These are phyloP conservation scores for Chelonus insularis DNA, from an alignment of 1,140 invertebrate genomes.

Conservation along the genomic window DNA sequence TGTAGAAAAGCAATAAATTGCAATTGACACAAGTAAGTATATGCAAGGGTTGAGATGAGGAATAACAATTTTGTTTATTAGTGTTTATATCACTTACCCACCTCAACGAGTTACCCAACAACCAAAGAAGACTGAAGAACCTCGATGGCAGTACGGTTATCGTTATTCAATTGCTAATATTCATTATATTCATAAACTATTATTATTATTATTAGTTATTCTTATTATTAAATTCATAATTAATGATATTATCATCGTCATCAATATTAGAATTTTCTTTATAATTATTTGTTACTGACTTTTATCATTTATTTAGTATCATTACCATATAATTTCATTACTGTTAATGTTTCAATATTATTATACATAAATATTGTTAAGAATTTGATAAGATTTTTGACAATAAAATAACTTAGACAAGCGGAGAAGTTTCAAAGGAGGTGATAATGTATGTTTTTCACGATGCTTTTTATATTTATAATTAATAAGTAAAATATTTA, in stretches of 20 bases:
- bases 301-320: no score
- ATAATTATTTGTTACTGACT: no score
- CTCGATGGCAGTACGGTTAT: slow-evolving; percentile 54
- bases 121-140: slow-evolving; percentile 60
- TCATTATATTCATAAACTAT: slow-evolving; percentile 33
- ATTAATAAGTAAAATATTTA: slow-evolving; percentile 18
- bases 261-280: no score
- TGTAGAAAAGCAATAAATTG: background rate
- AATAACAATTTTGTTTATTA: no score
- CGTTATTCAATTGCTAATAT: slow-evolving; percentile 44
- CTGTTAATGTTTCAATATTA: no score
- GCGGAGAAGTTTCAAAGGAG: no score
- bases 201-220: slow-evolving; percentile 31
- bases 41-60: background rate
- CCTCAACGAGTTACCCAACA: slow-evolving; percentile 53
- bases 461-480: slow-evolving; percentile 27
- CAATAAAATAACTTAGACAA: no score
- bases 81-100: slow-evolving; percentile 33
- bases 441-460: slow-evolving; percentile 11
- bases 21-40: slow-evolving; percentile 7
- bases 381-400: no score
- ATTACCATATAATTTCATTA: no score
- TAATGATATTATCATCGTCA: no score
- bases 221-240: no score
- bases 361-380: no score